Conservation (phyloP, 2,797 vertebrate genomes). For the Orientallactaga sibirica region DNA sequence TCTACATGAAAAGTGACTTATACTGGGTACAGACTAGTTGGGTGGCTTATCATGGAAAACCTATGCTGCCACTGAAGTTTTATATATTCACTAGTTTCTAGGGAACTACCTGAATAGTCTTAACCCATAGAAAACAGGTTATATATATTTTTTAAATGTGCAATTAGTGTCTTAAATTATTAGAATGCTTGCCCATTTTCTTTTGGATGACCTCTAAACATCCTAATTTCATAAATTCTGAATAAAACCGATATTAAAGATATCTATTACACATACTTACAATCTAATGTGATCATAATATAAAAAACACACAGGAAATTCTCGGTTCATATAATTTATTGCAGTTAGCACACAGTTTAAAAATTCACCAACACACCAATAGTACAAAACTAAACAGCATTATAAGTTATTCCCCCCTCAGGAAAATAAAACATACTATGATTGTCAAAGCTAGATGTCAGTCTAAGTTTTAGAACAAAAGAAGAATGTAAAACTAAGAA, state of each 20-base stretch:
- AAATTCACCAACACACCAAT: slow-evolving; percentile 99
- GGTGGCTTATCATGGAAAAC: neutral
- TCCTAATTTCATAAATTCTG: slow-evolving; percentile 20
- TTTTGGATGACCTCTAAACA: neutral
- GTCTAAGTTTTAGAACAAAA: slow-evolving; percentile 95
- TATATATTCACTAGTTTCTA: neutral
- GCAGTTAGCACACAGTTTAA: slow-evolving; percentile 99
- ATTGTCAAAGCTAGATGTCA: slow-evolving; percentile 99
- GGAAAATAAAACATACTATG: slow-evolving; percentile 99
- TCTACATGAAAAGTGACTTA: slow-evolving; percentile 74
- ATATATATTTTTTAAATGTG: slow-evolving; percentile 8
- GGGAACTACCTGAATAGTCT: slow-evolving; percentile 32
- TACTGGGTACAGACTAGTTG: neutral
- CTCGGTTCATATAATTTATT: slow-evolving; percentile 99
- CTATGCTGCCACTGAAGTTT: neutral
- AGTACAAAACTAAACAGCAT: slow-evolving; percentile 99
- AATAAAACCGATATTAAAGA: slow-evolving; percentile 7
- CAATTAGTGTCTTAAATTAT: slow-evolving; percentile 18
- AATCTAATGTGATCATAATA: neutral
- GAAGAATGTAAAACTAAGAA: slow-evolving; percentile 92
- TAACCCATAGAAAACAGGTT: slow-evolving; percentile 27
- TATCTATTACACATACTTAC: neutral
- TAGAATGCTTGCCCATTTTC: slow-evolving; percentile 8
- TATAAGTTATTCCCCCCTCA: slow-evolving; percentile 99
- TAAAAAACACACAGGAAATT: slow-evolving; percentile 82